These are phyloP conservation scores for Rotaria magnacalcarata DNA, from an alignment of 2,888 invertebrate species.

Conservation along the genomic window DNA sequence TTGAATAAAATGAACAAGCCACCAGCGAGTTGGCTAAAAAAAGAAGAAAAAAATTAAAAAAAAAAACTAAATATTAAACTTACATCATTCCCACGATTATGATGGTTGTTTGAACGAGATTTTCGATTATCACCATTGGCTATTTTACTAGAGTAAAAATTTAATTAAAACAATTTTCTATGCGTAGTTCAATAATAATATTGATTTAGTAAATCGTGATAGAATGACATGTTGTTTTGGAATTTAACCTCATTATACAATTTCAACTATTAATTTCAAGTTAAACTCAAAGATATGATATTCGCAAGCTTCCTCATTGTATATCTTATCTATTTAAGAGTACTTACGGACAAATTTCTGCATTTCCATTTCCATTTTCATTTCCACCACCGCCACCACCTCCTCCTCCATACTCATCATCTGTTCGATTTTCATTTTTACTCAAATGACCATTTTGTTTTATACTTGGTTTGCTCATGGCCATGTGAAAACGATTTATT, in stretches of 20 bases:
- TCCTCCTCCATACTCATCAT: background rate
- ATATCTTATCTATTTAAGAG: background rate
- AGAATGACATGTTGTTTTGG: background rate
- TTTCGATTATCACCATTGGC: background rate
- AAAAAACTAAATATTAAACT: too few relatives aligned
- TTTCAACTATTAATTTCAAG: too few relatives aligned
- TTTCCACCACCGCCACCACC: background rate
- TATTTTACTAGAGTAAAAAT: background rate
- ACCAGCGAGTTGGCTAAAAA: background rate
- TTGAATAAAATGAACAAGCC: slow-evolving; percentile 8
- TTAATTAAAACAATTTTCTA: too few relatives aligned
- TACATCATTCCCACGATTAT: slow-evolving; percentile 8
- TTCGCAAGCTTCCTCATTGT: too few relatives aligned
- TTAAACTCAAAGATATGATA: too few relatives aligned
- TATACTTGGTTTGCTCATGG: background rate
- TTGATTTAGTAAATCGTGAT: background rate
- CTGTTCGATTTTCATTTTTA: background rate
- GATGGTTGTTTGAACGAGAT: background rate
- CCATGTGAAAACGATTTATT: background rate
- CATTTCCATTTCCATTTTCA: background rate
- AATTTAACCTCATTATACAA: too few relatives aligned
- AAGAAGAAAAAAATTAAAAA: background rate
- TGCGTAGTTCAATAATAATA: background rate
- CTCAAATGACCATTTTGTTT: background rate
- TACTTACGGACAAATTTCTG: background rate